phyloP scores from a whole-genome alignment of 2,113 vertebrate species.

The Capricornis sumatraensis region DNA sequence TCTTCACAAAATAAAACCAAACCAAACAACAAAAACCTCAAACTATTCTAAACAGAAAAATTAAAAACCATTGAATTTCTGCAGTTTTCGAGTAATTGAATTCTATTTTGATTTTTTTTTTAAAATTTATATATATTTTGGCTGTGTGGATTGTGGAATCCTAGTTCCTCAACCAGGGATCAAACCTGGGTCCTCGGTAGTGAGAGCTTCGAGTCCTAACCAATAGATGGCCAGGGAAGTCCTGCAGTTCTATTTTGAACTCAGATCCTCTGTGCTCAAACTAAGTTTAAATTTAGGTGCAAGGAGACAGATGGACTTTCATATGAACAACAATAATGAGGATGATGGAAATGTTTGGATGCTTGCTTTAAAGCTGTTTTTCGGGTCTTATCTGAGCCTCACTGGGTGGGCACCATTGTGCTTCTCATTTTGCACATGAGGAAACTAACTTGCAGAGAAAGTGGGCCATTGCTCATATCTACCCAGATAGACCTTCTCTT shows the following conservation, averaged over 20 bases:
- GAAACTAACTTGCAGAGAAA: not conserved
- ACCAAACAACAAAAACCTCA: not conserved
- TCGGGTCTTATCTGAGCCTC: not conserved
- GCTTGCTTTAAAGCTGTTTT: not conserved
- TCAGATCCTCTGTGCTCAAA: not conserved
- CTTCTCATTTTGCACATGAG: not conserved
- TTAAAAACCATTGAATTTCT: not conserved
- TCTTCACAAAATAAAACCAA: not conserved
- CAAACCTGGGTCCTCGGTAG: accelerated
- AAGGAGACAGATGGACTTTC: not conserved
- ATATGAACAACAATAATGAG: not conserved
- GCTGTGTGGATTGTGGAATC: not conserved
- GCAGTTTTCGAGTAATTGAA: not conserved
- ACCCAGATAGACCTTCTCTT: not conserved
- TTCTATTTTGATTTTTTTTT: not conserved
- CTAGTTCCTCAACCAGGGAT: not conserved
- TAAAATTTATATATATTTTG: not conserved
- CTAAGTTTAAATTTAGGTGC: not conserved
- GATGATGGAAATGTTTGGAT: not conserved
- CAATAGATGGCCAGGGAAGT: not conserved
- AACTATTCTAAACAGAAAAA: not conserved
- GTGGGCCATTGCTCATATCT: not conserved
- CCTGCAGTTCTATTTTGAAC: not conserved
- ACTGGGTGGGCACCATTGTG: not conserved
- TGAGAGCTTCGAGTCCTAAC: not conserved